Evolutionary conservation across 2,113 vertebrate genomes (phyloP).

Genomic region (Halcyon senegalensis): DNA sequence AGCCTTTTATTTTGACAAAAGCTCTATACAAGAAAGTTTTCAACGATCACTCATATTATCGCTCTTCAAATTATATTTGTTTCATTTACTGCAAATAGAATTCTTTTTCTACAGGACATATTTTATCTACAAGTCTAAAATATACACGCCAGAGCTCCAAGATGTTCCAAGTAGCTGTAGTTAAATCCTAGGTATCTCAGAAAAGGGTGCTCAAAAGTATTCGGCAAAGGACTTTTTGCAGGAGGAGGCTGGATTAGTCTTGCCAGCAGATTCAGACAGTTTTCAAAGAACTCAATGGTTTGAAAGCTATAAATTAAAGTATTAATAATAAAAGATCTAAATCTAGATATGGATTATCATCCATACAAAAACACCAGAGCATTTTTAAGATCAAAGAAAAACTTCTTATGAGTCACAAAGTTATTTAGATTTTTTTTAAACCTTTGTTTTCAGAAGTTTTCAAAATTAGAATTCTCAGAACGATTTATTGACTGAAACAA

Average conservation of each 20-base stretch:
- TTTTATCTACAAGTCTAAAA: background rate
- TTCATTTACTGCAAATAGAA: background rate
- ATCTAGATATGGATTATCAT: background rate
- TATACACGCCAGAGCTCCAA: background rate
- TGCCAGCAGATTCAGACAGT: background rate
- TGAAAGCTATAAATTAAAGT: background rate
- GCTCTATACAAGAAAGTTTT: background rate
- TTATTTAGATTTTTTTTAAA: background rate
- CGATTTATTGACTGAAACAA: background rate
- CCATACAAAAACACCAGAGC: background rate
- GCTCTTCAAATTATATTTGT: background rate
- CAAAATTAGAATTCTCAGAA: background rate
- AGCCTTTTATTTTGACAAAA: background rate
- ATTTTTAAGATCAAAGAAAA: background rate
- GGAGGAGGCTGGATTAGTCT: background rate
- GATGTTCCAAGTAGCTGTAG: background rate
- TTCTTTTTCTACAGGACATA: background rate
- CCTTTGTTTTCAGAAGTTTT: background rate
- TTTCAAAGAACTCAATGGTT: background rate
- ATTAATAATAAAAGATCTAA: background rate
- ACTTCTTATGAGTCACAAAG: background rate
- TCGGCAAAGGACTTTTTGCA: background rate
- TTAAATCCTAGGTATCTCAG: background rate
- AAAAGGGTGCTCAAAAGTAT: background rate
- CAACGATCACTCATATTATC: background rate